Evolutionary conservation across 1,140 invertebrate species (phyloP), one percentile per base, ranked within the genome.

Genomic region (Cherax quadricarinatus): DNA sequence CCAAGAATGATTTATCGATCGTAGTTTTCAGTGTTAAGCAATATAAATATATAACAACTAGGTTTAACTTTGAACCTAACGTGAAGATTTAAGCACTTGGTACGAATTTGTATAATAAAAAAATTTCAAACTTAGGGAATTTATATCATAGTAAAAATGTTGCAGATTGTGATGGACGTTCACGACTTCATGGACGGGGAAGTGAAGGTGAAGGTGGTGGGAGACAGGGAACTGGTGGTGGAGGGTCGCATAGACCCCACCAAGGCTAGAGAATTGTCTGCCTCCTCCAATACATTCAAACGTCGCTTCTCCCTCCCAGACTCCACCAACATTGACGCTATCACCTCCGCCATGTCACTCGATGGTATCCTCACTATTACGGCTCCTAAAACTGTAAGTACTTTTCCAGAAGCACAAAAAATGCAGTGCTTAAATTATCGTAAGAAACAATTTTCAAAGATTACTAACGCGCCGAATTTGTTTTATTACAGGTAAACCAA

Each of bases 351-450:
- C 21, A 70, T 90, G 81, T 90, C 88, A 30, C 49, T 62, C 16
- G 88, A 90, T 51, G 88, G 88, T 12, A 78, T 90, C 24, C 88
- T 90, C 7, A 90, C 88, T 5, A 90, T 90, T 79, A 84, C 66
- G 16, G 88, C 88, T 48, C 86, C 86, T 1, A 53, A 80, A n/a
- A 80, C 60, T 48, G 86, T 88, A 21, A 88, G 53, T 79, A 24
- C 48, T 57, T 51, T 21, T 75, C 16, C 14, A 41, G 30, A 41
- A 41, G 30, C 30, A 41, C 30, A 41, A 57, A 57, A 57, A 57
- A 10, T 9, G 14, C 53, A 57, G 14, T 57, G 9, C 9, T 5
- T 57, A 57, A 57, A 5, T 10, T 10, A 1, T 57, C 53, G 14
- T 10, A 4, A 57, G 9, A 57, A 14, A 10, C 3, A 4, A 10